Conservation (phyloP, 2,797 vertebrate species). For the Emydoidea blandingii region DNA sequence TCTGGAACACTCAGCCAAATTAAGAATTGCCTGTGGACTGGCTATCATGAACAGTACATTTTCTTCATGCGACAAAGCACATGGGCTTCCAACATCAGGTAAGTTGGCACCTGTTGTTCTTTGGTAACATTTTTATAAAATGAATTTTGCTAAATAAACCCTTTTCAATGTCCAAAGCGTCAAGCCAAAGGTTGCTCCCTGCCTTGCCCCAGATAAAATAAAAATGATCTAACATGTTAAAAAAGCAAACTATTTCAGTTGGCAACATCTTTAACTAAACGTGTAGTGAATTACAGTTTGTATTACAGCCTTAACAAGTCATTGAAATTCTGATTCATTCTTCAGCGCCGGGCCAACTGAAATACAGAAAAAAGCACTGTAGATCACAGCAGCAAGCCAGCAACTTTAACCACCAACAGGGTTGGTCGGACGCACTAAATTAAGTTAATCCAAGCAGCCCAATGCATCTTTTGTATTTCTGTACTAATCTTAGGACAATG, state of each 20-base stretch:
- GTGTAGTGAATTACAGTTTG: neutral
- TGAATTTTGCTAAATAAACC: neutral
- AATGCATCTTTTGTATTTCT: rapidly evolving
- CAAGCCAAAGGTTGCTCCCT: neutral
- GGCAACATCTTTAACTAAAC: neutral
- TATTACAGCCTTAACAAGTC: neutral
- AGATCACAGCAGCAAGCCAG: neutral
- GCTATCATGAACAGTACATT: neutral
- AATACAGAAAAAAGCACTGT: neutral
- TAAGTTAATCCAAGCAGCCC: rapidly evolving
- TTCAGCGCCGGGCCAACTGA: neutral
- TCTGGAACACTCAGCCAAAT: neutral
- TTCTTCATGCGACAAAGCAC: neutral
- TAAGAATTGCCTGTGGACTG: neutral
- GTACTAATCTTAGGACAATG: neutral
- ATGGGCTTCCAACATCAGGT: neutral
- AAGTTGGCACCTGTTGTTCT: neutral
- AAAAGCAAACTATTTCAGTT: neutral
- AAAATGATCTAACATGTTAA: neutral
- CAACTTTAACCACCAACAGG: neutral
- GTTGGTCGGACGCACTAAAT: neutral
- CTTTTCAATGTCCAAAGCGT: neutral
- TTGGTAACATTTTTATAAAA: neutral
- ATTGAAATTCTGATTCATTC: neutral
- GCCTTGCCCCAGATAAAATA: neutral